Base-by-base conservation (phyloP, 2,113 vertebrate species). In the Catharus bicknelli region DNA sequence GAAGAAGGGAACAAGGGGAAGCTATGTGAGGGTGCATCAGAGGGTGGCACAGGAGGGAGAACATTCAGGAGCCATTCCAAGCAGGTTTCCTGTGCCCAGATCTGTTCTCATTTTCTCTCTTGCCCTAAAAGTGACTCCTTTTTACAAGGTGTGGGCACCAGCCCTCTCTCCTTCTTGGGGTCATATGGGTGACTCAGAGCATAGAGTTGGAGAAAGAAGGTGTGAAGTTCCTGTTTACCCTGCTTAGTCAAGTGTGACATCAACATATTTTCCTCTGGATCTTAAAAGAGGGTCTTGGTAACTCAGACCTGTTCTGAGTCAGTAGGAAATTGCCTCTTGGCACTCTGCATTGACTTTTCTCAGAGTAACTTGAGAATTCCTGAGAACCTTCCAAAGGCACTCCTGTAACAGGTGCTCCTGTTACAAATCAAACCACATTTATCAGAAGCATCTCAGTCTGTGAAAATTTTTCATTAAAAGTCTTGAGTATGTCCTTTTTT, bases 101-200 rank as follows among this genome's bases (percentile, higher is more conserved):
- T 22, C 13, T 66, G 20, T 73, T 67, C 12, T 59, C 43, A 9
- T 64, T 82, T 85, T 5, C 11, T 32, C 11, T 11, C 23, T 34
- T 18, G 6, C 32, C 42, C 20, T 62, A 43, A 23, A 77, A 77
- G 40, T 58, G 10, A 27, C 13, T 82, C 14, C 38, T 88, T 79
- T 88, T 82, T 27, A 57, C 17, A 10, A 1, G 4, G 6, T 23
- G 16, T 1, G 13, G n/a, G 9, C 34, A 74, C 13, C 0, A 0
- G 8, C 8, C n/a, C 23, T 15, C 20, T 66, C 10, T 25, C 11
- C 47, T 69, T 64, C 20, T 11, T 36, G 11, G 13, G 7, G 5
- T 62, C 38, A 43, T 63, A 23, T 2, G 3, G 5, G 27, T 70
- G 62, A 51, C 32, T 62, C 7, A 3, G 26, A 78, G 57, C 34